Base-by-base conservation (phyloP, 2,113 vertebrate species). In the Zootoca vivipara region DNA sequence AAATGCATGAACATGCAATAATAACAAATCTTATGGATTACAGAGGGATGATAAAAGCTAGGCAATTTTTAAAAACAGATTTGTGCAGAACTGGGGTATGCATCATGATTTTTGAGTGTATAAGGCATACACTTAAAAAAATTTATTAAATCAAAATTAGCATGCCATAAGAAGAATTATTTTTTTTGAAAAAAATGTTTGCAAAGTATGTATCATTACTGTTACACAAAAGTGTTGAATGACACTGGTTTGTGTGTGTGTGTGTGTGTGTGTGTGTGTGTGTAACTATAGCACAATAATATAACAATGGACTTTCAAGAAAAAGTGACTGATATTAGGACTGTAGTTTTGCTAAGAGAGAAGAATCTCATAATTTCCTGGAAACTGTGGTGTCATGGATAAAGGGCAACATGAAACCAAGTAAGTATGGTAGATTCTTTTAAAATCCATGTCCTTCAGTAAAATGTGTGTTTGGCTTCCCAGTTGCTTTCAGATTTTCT, bases 401-500 rank as follows among this genome's bases (percentile, higher is more conserved):
- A 42, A 38, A 73, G 64, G 70, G 10, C 30, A 80, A 69, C 64
- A 33, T 83, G 35, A 74, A 40, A 89, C 42, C 35, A 79, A 89
- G 56, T 35, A 42, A 16, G 70, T n/a, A n/a, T n/a, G n/a, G n/a
- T 90, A 82, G 56, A 81, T 35, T 86, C 38, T 83, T 93, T 92
- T 85, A 1, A 20, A 91, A 88, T 85, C 90, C 90, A 33, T 0
- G 0, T 65, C 80, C 79, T 89, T 94, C 73, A 89, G n/a, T 40
- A 82, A 85, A 87, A 78, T 91, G 58, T 38, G 0, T 93, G 78
- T 91, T 89, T 90, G 69, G 90, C 87, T 90, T 94, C 85, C 85
- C 91, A 94, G 89, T 89, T 15, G 65, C 89, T 79, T 58, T 87
- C 91, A 92, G 85, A 91, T 94, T 96, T 95, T 94, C 83, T 91